phyloP scores from a whole-genome alignment of 2,888 invertebrate species.

The Gortyna flavago region DNA sequence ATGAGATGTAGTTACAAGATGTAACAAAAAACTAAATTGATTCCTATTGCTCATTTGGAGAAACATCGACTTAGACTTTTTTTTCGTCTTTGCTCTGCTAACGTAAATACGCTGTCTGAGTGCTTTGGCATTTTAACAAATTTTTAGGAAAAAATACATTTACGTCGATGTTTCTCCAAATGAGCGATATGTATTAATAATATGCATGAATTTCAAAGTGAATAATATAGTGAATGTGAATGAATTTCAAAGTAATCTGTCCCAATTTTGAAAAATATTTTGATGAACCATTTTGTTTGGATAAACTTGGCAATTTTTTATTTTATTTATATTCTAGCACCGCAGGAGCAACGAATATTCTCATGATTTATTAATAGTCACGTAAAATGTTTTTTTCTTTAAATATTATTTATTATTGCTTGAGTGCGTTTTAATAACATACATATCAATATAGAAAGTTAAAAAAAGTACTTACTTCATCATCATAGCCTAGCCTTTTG shows the following conservation, averaged over 20 bases:
- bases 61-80: no score
- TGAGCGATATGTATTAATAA: not conserved
- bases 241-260: not conserved
- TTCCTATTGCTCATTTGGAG: not conserved
- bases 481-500: not conserved
- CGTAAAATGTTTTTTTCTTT: not conserved
- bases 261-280: not conserved
- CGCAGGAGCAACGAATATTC: not conserved
- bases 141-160: no score
- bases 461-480: not conserved
- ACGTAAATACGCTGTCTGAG: no score
- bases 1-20: not conserved
- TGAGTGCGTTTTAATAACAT: not conserved
- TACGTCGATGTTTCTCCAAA: no score
- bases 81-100: no score
- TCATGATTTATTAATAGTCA: conserved; percentile 3
- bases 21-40: conserved; percentile 8
- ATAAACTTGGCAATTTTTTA: not conserved
- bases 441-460: not conserved
- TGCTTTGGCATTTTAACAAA: no score
- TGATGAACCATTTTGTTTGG: not conserved
- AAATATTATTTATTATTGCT: not conserved
- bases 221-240: not conserved
- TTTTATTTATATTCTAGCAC: conserved; percentile 6
- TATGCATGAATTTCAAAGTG: not conserved